Evolutionary conservation across 2,113 vertebrate species (phyloP).

Genomic region (Fregata magnificens): DNA sequence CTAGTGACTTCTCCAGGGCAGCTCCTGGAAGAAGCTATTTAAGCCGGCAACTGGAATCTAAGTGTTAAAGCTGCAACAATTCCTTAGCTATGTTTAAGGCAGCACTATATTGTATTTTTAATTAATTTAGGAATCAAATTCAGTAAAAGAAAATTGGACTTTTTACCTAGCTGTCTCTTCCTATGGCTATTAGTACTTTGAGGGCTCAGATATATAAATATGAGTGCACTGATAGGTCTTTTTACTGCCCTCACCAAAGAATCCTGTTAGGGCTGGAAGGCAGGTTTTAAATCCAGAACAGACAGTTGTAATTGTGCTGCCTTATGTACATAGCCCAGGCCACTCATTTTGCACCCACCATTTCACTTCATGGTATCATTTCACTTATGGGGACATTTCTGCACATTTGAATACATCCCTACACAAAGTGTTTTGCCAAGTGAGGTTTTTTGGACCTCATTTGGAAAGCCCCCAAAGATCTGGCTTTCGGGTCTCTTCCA

Average conservation of each 20-base stretch:
- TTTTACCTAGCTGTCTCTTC: neutral
- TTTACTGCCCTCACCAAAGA: constrained; percentile 2
- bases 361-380: constrained; percentile 50
- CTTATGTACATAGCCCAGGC: neutral
- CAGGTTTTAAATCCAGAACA: constrained; percentile 27
- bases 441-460: neutral
- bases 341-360: constrained; percentile 41
- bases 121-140: neutral
- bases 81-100: neutral
- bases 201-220: neutral
- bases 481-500: neutral
- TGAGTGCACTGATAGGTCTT: neutral
- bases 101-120: neutral
- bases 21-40: neutral
- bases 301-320: neutral
- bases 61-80: neutral
- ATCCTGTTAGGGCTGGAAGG: neutral
- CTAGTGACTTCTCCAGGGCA: neutral
- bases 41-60: neutral
- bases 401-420: constrained; percentile 1
- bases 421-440: constrained; percentile 5
- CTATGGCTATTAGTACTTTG: neutral
- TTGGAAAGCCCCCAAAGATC: constrained; percentile 2
- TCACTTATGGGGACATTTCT: constrained; percentile 40
- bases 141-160: neutral